A percentile compares a stretch with the other conserved stretches of the same genome.
phyloP scores from a whole-genome alignment of 2,888 invertebrate genomes.

The Piscicola geometra region DNA sequence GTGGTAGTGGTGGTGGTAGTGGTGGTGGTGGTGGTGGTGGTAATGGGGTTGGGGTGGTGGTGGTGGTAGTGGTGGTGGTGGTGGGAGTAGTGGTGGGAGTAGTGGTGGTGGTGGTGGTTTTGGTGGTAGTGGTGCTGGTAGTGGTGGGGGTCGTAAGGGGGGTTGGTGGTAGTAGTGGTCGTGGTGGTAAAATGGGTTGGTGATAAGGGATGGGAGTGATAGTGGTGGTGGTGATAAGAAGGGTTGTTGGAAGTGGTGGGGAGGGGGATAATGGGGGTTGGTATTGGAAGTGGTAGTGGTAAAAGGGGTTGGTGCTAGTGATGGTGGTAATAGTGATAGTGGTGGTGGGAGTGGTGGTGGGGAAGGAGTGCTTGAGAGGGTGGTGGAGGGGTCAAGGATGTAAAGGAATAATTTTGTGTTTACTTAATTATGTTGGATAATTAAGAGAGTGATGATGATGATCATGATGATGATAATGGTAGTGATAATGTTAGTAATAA shows the following conservation, averaged over 20 bases:
- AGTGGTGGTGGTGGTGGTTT: too few relatives aligned
- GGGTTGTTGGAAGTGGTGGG: neutral
- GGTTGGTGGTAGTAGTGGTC: conserved; percentile 2
- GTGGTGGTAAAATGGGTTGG: too few relatives aligned
- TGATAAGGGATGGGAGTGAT: neutral
- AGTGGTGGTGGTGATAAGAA: neutral
- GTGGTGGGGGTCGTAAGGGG: neutral
- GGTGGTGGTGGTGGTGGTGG: conserved; percentile 44
- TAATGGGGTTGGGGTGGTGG: neutral
- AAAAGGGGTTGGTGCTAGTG: neutral
- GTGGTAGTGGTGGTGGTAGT: conserved; percentile 43
- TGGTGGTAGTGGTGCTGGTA: neutral
- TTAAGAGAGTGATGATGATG: too few relatives aligned
- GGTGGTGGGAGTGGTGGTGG: neutral
- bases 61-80: neutral
- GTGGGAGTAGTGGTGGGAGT: neutral
- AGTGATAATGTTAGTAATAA: too few relatives aligned
- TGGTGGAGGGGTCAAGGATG: too few relatives aligned
- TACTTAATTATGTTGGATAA: too few relatives aligned
- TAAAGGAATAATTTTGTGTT: too few relatives aligned
- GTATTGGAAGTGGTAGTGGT: neutral
- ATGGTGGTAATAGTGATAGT: neutral
- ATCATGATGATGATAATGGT: too few relatives aligned
- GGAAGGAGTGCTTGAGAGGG: too few relatives aligned
- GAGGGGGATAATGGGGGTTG: conserved; percentile 44